Base-by-base conservation (phyloP, 2,888 invertebrate genomes). In the Xestoiulus laeticollis region DNA sequence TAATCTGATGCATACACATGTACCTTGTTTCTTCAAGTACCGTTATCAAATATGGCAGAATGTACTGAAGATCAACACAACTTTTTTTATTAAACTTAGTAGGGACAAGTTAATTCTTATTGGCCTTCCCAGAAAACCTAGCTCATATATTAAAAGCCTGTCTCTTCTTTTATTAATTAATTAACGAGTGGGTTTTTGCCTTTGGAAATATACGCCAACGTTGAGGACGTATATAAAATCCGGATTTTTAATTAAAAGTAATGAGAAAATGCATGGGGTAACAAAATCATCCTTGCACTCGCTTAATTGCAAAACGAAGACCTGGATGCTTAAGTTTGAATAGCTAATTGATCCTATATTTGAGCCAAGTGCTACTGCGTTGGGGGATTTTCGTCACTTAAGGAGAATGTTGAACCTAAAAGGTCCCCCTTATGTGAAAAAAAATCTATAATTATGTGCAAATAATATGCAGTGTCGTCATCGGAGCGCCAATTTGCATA, bases 221-320 rank as follows among this genome's bases (percentile, higher is more conserved):
- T 22, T 26, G 22, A 8, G 68, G n/a, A 68, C 26, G 68, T 12
- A 68, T n/a, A n/a, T 59, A 59, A 68, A 68, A 68, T 10, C 26
- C 26, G 10, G 68, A 68, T 68, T 68, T 68, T 68, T 68, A 68
- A 68, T 68, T 68, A 68, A 68, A 68, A 68, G 68, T 26, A 26
- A 68, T 68, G 68, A 26, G 26, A 68, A 68, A 68, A 68, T 68
- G 68, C 12, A 68, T n/a, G 68, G 68, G 68, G 22, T 26, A 68
- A 26, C 68, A 68, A 68, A 68, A 26, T 26, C 26, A 68, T 12
- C 68, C 59, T 48, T 5, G 4, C n/a, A n/a, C 59, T 59, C n/a
- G 59, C 59, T 68, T 68, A 68, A 68, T 68, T 68, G n/a, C 26
- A 1, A 26, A 12, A 26, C 6, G 10, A 19, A 68, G 38, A 68